These are phyloP conservation scores for Lasiommata megera DNA, from an alignment of 2,888 invertebrate genomes.

Conservation along the genomic window DNA sequence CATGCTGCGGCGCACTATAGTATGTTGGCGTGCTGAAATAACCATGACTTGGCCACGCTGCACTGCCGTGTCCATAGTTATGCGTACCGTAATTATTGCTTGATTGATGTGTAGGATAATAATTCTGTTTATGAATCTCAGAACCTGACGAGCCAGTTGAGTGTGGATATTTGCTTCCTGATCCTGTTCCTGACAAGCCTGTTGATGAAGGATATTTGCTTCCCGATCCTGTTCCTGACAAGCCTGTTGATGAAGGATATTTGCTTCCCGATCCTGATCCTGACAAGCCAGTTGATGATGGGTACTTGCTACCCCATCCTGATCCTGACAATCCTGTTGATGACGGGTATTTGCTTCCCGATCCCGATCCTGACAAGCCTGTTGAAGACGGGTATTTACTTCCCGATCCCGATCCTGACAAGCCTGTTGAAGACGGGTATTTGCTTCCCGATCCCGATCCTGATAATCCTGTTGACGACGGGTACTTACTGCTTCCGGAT, in stretches of 20 bases:
- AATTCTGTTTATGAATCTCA: neutral
- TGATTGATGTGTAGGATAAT: conserved; percentile 15
- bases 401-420: too few relatives aligned
- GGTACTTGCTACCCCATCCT: conserved; percentile 13
- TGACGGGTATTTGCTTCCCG: too few relatives aligned
- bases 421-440: too few relatives aligned
- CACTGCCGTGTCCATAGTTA: conserved; percentile 22
- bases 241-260: conserved; percentile 27
- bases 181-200: conserved; percentile 33
- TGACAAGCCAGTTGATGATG: too few relatives aligned
- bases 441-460: conserved; percentile 18
- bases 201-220: conserved; percentile 13
- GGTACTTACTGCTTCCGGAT: conserved; percentile 12
- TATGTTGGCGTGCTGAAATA: conserved; percentile 40
- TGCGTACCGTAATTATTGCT: conserved; percentile 24
- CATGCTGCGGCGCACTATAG: conserved; percentile 59
- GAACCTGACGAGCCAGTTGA: conserved; percentile 19
- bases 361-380: too few relatives aligned
- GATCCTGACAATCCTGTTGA: too few relatives aligned
- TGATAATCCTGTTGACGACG: conserved; percentile 23
- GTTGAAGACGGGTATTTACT: too few relatives aligned
- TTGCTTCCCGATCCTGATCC: too few relatives aligned
- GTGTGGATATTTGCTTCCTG: conserved; percentile 8
- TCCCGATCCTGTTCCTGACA: conserved; percentile 31
- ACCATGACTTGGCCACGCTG: conserved; percentile 11